Evolutionary conservation across 2,797 vertebrate genomes (phyloP).

Genomic region (Anableps anableps): DNA sequence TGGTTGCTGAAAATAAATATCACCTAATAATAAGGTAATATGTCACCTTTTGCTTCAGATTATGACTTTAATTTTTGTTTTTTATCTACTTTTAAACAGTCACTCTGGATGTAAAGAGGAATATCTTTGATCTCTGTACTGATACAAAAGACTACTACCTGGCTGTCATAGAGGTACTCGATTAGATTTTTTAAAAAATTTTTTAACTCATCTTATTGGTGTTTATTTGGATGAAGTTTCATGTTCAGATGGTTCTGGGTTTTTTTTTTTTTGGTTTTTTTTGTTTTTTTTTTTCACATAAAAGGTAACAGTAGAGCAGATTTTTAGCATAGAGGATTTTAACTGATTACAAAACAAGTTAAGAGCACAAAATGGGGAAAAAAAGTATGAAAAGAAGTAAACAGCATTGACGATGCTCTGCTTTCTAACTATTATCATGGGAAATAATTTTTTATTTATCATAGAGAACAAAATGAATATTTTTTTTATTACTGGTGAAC

Average conservation of each 20-base stretch:
- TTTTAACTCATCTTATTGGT: neutral
- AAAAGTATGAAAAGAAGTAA: neutral
- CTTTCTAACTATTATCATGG: neutral
- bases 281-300: neutral
- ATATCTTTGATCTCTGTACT: constrained; percentile 96
- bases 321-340: neutral
- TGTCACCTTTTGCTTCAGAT: neutral
- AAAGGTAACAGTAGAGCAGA: neutral
- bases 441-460: neutral
- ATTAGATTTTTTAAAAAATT: neutral
- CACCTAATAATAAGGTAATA: no score
- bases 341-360: neutral
- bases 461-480: no score
- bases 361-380: neutral
- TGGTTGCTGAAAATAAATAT: neutral
- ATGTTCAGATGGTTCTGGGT: neutral
- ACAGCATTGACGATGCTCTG: neutral
- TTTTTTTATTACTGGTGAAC: neutral
- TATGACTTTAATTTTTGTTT: neutral
- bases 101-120: constrained; percentile 95
- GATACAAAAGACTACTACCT: constrained; percentile 96
- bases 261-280: no score
- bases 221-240: neutral
- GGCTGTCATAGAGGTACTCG: constrained; percentile 92
- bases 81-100: constrained; percentile 71